Conservation (phyloP, 2,797 vertebrate species). For the Carduelis carduelis region DNA sequence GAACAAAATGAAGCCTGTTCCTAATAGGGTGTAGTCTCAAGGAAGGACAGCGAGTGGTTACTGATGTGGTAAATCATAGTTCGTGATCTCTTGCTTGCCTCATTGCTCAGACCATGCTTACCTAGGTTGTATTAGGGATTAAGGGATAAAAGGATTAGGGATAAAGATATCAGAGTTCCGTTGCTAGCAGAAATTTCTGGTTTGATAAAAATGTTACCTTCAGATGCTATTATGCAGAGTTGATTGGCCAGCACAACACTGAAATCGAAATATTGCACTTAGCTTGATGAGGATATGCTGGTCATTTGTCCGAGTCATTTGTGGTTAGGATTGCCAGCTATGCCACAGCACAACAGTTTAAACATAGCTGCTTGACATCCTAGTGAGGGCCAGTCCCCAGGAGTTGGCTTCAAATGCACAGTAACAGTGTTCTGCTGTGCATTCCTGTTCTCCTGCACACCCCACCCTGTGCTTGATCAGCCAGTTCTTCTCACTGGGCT, state of each 20-base stretch:
- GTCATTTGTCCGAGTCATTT: not conserved
- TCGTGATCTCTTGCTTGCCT: not conserved
- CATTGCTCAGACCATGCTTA: not conserved
- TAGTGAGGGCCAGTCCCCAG: not conserved
- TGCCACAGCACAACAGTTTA: not conserved
- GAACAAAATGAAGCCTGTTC: not conserved
- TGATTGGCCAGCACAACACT: not conserved
- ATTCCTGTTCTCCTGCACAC: not conserved
- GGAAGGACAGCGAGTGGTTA: not conserved
- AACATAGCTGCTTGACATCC: not conserved
- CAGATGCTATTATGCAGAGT: not conserved
- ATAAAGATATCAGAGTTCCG: not conserved
- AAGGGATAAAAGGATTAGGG: conserved; percentile 25
- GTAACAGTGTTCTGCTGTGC: not conserved
- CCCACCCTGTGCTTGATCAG: not conserved
- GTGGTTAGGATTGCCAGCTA: not conserved
- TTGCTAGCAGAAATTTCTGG: not conserved
- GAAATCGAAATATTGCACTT: not conserved
- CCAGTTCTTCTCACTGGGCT: not conserved
- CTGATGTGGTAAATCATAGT: not conserved
- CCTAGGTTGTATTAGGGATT: not conserved
- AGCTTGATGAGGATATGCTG: not conserved
- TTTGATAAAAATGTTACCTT: not conserved
- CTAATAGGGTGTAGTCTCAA: not conserved
- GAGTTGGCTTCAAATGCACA: not conserved